Evolutionary conservation across 2,113 vertebrate genomes (phyloP).

Genomic region (Pachyramphus minor): DNA sequence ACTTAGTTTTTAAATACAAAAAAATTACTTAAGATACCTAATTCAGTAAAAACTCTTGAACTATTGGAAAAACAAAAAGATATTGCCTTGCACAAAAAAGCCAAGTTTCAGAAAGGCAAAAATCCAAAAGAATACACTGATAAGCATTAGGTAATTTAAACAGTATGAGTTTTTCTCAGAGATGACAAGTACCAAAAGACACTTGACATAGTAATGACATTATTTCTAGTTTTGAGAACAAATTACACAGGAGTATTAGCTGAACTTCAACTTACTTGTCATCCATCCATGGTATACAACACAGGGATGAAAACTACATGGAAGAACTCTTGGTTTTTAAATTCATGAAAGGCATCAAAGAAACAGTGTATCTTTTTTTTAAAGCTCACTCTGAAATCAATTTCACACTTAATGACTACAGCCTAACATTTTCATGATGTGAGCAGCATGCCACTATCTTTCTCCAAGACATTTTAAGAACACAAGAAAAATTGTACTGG

Average conservation of each 20-base stretch:
- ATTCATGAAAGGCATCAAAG: neutral
- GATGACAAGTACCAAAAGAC: neutral
- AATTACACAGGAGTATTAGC: neutral
- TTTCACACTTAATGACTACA: neutral
- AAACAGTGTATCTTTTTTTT: neutral
- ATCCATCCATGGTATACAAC: neutral
- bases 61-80: neutral
- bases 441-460: neutral
- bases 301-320: neutral
- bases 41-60: neutral
- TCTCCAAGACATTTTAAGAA: neutral
- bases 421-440: neutral
- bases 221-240: neutral
- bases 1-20: neutral
- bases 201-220: neutral
- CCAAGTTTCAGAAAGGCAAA: neutral
- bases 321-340: neutral
- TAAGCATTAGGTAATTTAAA: neutral
- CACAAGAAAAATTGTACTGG: neutral
- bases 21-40: neutral
- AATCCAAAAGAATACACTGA: neutral
- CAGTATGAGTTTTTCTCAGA: neutral
- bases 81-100: neutral
- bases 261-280: neutral
- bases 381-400: neutral